Evolutionary conservation across 2,888 invertebrate genomes (phyloP).

Genomic region (Paralinhomoeus sp.): DNA sequence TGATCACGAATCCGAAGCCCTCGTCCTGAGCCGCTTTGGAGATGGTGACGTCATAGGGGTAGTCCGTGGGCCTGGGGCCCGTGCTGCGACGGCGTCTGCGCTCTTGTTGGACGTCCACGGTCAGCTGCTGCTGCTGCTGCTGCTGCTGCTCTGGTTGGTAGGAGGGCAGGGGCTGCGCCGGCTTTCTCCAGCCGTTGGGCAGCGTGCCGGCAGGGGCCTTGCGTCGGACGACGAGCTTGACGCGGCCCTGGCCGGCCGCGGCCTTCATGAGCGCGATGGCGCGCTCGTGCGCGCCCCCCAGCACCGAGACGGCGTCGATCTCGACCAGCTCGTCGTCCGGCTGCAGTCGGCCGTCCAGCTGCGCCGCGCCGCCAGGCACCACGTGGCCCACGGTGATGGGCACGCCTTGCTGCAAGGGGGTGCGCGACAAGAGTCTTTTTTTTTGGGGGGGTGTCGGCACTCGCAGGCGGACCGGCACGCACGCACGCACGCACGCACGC

Average conservation of each 20-base stretch:
- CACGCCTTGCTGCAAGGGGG: constrained; percentile 12
- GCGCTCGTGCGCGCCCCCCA: constrained; percentile 48
- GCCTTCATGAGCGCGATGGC: constrained; percentile 75
- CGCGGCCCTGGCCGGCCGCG: constrained; percentile 64
- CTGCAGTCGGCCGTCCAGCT: constrained; percentile 62
- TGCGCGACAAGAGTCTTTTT: too few relatives aligned
- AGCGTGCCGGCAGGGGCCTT: too few relatives aligned
- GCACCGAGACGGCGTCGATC: constrained; percentile 60
- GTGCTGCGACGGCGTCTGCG: too few relatives aligned
- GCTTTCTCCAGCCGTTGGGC: too few relatives aligned
- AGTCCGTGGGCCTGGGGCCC: too few relatives aligned
- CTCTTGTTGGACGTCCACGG: too few relatives aligned
- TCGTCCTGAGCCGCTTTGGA: constrained; percentile 70
- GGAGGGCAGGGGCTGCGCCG: too few relatives aligned
- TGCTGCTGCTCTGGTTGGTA: too few relatives aligned
- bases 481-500: too few relatives aligned
- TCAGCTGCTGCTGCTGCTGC: too few relatives aligned
- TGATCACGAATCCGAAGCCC: constrained; percentile 95
- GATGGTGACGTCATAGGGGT: constrained; percentile 74
- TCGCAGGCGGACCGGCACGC: too few relatives aligned
- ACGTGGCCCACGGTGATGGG: constrained; percentile 78
- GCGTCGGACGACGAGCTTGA: constrained; percentile 50
- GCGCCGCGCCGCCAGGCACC: constrained; percentile 80
- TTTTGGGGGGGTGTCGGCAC: too few relatives aligned
- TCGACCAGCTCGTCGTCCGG: constrained; percentile 81